A percentile compares a stretch with the other conserved stretches of the same genome.
phyloP scores from a whole-genome alignment of 2,113 vertebrate genomes.

The Cichladusa arquata region DNA sequence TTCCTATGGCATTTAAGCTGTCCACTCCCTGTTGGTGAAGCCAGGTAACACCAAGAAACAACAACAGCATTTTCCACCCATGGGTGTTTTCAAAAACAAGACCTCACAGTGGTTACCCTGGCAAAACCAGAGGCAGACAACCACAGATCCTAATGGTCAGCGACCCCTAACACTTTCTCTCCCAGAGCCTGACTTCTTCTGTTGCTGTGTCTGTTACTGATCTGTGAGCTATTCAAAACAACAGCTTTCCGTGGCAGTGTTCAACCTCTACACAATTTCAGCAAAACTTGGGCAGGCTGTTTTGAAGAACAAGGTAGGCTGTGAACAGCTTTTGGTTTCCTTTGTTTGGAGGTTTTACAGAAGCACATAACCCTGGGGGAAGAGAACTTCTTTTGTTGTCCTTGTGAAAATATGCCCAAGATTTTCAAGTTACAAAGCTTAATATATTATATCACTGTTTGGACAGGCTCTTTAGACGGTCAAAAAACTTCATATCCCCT shows the following conservation, averaged over 20 bases:
- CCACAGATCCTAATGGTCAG: not conserved
- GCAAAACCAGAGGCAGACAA: not conserved
- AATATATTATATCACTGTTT: not conserved
- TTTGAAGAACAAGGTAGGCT: constrained; percentile 11
- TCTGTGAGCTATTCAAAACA: not conserved
- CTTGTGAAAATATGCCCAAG: constrained; percentile 18
- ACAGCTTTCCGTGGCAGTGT: not conserved
- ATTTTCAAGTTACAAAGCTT: constrained; percentile 12
- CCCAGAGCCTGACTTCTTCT: not conserved
- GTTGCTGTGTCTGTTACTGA: not conserved
- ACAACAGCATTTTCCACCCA: rapidly evolving
- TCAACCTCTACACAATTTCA: not conserved
- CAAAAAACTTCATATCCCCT: not conserved
- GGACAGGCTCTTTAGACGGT: not conserved
- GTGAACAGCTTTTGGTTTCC: not conserved
- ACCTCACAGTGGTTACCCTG: not conserved
- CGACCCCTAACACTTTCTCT: not conserved
- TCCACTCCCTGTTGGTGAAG: not conserved
- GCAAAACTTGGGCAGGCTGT: not conserved
- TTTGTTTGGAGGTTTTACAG: not conserved
- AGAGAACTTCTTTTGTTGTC: not conserved
- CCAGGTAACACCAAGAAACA: not conserved
- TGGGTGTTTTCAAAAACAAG: not conserved
- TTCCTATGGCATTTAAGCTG: not conserved
- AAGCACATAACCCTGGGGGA: not conserved